phyloP scores from a whole-genome alignment of 2,797 vertebrate genomes.

The Etheostoma nigrum region DNA sequence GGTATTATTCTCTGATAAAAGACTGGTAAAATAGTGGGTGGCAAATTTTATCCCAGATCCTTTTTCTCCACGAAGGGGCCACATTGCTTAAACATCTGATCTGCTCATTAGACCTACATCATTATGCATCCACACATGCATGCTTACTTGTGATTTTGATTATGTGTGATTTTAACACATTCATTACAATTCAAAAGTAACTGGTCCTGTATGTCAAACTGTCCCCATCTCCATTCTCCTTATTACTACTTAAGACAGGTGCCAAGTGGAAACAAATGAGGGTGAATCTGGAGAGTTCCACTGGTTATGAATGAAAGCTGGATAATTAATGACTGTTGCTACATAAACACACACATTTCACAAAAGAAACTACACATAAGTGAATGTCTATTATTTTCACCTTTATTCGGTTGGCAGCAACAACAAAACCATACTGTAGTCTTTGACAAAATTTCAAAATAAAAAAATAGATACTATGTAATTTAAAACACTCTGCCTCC shows the following conservation, averaged over 20 bases:
- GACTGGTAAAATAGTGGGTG: background rate
- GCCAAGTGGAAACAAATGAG: constrained; percentile 3
- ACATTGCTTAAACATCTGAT: constrained; percentile 4
- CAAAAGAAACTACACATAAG: constrained; percentile 48
- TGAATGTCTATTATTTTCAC: constrained; percentile 69
- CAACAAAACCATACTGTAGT: constrained; percentile 79
- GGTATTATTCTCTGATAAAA: background rate
- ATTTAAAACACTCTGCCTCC: constrained; percentile 74
- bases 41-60: constrained; percentile 1
- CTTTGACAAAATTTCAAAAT: constrained; percentile 84
- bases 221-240: background rate
- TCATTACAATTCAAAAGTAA: constrained; percentile 4
- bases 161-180: constrained; percentile 4
- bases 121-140: background rate
- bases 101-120: background rate
- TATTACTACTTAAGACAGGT: constrained; percentile 4
- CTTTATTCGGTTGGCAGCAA: constrained; percentile 87
- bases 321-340: background rate
- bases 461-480: constrained; percentile 85
- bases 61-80: background rate
- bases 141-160: background rate
- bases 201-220: background rate
- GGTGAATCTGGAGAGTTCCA: background rate
- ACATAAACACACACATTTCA: constrained; percentile 39
- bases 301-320: constrained; percentile 6